Conservation (phyloP, 2,113 vertebrate genomes). For the Pelobates fuscus region DNA sequence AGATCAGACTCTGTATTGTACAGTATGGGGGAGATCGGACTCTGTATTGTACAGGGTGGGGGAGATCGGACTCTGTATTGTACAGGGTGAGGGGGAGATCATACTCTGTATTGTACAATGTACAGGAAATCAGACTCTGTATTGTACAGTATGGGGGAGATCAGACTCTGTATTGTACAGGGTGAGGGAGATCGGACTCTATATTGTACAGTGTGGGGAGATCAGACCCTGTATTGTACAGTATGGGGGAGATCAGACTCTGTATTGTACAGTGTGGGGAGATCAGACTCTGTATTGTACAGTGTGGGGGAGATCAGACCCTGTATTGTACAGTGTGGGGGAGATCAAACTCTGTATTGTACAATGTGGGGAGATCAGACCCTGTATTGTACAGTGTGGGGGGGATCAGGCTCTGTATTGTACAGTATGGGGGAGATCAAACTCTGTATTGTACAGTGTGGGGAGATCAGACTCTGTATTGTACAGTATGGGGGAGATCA, state of each 20-base stretch:
- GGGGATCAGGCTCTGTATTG: constrained; percentile 1
- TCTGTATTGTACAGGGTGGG: no score
- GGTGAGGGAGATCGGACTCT: not conserved
- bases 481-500: not conserved
- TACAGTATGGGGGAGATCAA: not conserved
- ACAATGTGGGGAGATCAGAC: not conserved
- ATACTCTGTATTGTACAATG: not conserved
- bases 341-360: not conserved
- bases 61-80: no score
- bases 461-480: not conserved
- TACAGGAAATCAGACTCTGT: not conserved
- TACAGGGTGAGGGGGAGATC: no score
- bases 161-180: not conserved
- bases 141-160: not conserved
- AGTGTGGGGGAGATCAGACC: not conserved
- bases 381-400: not conserved
- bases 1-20: no score
- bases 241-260: not conserved
- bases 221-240: not conserved
- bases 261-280: not conserved
- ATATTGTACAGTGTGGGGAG: not conserved
- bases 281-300: not conserved
- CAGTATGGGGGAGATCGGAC: no score
- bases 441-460: not conserved
- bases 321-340: not conserved